Evolutionary conservation across 2,888 invertebrate genomes (phyloP).

Genomic region (Polydrusus pterygomalis): DNA sequence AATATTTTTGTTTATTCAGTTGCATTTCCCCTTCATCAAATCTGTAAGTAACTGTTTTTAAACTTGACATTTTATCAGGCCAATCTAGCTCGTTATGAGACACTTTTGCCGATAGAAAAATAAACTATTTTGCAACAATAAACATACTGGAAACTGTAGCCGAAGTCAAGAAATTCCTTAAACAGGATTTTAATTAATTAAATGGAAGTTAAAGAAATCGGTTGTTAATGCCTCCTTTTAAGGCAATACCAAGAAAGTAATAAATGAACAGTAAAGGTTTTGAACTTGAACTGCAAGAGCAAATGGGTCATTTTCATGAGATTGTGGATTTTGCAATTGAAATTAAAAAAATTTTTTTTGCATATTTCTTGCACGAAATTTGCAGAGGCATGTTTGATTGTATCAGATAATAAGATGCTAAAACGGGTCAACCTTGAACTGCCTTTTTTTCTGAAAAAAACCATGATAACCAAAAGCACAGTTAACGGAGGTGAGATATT

Average conservation of each 20-base stretch:
- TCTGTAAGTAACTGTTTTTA: too few species aligned
- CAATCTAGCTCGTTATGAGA: too few species aligned
- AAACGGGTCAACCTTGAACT: background rate
- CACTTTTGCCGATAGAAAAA: too few species aligned
- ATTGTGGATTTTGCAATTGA: background rate
- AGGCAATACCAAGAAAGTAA: background rate
- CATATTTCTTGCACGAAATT: background rate
- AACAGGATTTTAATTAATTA: constrained; percentile 17
- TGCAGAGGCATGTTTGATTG: background rate
- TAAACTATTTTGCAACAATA: background rate
- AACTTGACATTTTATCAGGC: too few species aligned
- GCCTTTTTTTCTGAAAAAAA: background rate
- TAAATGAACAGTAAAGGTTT: too few species aligned
- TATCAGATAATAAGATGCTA: background rate
- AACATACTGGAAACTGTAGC: background rate
- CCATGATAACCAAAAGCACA: background rate
- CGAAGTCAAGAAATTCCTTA: background rate
- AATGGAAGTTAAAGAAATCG: constrained; percentile 24
- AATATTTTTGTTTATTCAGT: too few species aligned
- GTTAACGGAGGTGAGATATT: constrained; percentile 10
- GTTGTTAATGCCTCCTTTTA: background rate
- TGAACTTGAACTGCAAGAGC: too few species aligned
- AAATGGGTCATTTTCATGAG: background rate
- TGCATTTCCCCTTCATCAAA: too few species aligned
- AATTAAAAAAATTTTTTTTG: background rate